These are phyloP conservation scores for Globia sparganii DNA, from an alignment of 2,888 invertebrate species.

Conservation along the genomic window DNA sequence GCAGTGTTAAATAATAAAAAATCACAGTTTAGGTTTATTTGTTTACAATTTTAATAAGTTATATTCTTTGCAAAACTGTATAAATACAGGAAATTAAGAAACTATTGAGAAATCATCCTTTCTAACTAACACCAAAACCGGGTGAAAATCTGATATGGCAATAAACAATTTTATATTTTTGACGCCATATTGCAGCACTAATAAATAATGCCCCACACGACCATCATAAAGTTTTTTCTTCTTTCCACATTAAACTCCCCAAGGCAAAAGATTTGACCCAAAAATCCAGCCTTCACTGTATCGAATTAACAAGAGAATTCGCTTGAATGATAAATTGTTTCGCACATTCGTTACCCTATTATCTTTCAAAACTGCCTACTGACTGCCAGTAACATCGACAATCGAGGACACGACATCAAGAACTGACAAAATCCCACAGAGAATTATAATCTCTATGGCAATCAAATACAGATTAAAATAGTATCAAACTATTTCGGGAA, in stretches of 20 bases:
- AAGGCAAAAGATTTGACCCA: constrained; percentile 76
- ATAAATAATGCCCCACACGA: constrained; percentile 68
- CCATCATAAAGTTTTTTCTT: constrained; percentile 73
- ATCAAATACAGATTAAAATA: constrained; percentile 38
- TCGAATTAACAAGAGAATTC: constrained; percentile 88
- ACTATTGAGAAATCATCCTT: constrained; percentile 19
- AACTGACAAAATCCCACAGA: constrained; percentile 25
- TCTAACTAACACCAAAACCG: constrained; percentile 28
- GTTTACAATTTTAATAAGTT: background rate
- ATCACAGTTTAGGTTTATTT: background rate
- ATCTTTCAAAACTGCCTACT: constrained; percentile 61
- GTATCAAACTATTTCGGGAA: constrained; percentile 8
- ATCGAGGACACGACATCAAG: constrained; percentile 24
- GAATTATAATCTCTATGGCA: constrained; percentile 43
- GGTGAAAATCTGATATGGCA: constrained; percentile 35
- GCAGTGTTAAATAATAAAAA: too few species aligned
- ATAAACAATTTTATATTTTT: constrained; percentile 57
- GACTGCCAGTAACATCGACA: constrained; percentile 46
- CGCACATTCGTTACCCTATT: constrained; percentile 76
- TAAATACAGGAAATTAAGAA: constrained; percentile 1
- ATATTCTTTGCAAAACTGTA: background rate
- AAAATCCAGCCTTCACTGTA: constrained; percentile 79
- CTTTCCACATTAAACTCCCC: constrained; percentile 70
- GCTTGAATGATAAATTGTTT: constrained; percentile 82
- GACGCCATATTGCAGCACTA: constrained; percentile 65